Evolutionary conservation across 2,888 invertebrate genomes (phyloP), one percentile per base, ranked within the genome.

Genomic region (Spisula subtruncata): DNA sequence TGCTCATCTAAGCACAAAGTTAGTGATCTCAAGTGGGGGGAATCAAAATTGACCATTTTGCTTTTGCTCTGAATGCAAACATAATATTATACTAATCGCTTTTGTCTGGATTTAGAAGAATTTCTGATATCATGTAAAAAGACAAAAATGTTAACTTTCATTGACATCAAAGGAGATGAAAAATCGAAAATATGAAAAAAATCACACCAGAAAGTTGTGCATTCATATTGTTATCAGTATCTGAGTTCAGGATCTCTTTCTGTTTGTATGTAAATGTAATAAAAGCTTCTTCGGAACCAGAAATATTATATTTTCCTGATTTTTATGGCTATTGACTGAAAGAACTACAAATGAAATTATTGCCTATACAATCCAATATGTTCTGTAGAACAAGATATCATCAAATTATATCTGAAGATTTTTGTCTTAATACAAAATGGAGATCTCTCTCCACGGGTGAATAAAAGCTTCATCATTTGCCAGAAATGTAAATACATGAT

Each of bases 271-370:
- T 66, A 66, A 66, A 66, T 25, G 12, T 66, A 25, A 66, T 25
- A 12, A 66, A n/a, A 66, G 10, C 2, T 20, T 25, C 25, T 25
- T 66, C 6, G 6, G 10, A 66, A 5, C n/a, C n/a, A 25, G 25
- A 25, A 25, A 25, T 66, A 25, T 66, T 66, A 25, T 66, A 66
- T 25, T 25, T 66, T 66, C 25, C 60, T 66, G 60, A 66, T 66
- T 66, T 56, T 66, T 66, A 66, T 66, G 25, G n/a, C 60, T 25
- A 66, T 25, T n/a, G 25, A 66, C 60, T 66, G n/a, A 25, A 66
- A 10, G 60, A 25, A 66, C 60, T 25, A 75, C 75, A 32, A 75
- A 75, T 75, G 32, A 75, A 75, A 75, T 75, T 75, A 75, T 75
- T 75, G 75, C 18, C 75, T 32, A 18, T 18, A 75, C 16, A 35